phyloP scores from a whole-genome alignment of 1,140 invertebrate genomes.

The Acarapis woodi region DNA sequence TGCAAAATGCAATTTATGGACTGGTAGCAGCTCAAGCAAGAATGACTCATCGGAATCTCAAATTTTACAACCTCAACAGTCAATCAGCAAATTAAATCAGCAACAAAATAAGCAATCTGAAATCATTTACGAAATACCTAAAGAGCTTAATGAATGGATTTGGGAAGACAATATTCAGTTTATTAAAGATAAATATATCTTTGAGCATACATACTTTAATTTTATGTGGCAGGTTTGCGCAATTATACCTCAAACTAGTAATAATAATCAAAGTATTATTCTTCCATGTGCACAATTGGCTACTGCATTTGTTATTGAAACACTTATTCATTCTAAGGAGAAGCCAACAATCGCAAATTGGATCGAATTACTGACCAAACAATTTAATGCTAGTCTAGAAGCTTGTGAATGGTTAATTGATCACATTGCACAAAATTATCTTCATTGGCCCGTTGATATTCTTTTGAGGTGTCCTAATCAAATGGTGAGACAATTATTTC shows the following conservation, averaged over 20 bases:
- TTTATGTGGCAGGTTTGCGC: slow-evolving; percentile 90
- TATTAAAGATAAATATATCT: slow-evolving; percentile 74
- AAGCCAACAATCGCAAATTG: slow-evolving; percentile 89
- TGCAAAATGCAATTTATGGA: slow-evolving; percentile 4
- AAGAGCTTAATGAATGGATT: slow-evolving; percentile 29
- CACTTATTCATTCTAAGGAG: slow-evolving; percentile 84
- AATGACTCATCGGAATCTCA: background rate
- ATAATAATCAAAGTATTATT: slow-evolving; percentile 35
- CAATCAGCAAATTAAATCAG: background rate
- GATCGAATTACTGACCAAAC: slow-evolving; percentile 76
- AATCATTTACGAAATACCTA: background rate
- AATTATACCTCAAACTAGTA: slow-evolving; percentile 47
- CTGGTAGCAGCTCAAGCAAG: background rate
- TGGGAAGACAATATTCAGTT: slow-evolving; percentile 89
- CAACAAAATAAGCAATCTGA: background rate
- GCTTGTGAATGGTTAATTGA: slow-evolving; percentile 75
- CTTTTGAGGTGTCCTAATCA: slow-evolving; percentile 82
- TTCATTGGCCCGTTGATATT: slow-evolving; percentile 75
- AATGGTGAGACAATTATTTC: slow-evolving; percentile 32
- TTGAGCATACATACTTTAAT: slow-evolving; percentile 75
- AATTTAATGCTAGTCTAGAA: slow-evolving; percentile 61
- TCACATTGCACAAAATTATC: slow-evolving; percentile 57
- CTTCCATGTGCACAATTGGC: slow-evolving; percentile 58
- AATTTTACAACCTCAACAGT: background rate
- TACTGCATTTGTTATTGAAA: slow-evolving; percentile 78